A percentile compares a stretch with the other conserved stretches of the same genome.
These are phyloP conservation scores for Zaprionus kolodkinae DNA, from an alignment of 1,140 invertebrate genomes.

Conservation along the genomic window DNA sequence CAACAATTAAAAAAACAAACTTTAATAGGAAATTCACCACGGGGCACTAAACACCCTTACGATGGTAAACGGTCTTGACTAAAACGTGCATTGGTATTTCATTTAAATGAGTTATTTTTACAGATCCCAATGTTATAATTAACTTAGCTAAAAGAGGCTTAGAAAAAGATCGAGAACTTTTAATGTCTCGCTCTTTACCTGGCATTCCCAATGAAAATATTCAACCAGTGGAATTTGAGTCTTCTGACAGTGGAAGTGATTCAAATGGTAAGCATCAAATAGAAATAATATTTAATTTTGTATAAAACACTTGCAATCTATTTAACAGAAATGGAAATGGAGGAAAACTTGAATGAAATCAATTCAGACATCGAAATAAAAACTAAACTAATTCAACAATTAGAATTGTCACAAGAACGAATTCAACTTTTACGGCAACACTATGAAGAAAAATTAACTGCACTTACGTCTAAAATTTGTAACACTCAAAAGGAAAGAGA, in stretches of 20 bases:
- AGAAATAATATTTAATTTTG: not conserved
- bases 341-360: conserved; percentile 91
- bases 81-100: not conserved
- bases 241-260: conserved; percentile 85
- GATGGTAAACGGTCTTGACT: conserved; percentile 46
- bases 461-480: conserved; percentile 94
- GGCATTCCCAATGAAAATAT: conserved; percentile 84
- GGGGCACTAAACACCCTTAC: conserved; percentile 29
- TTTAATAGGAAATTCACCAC: conserved; percentile 23
- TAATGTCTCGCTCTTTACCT: conserved; percentile 72
- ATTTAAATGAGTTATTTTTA: not conserved
- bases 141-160: conserved; percentile 86
- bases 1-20: conserved; percentile 86
- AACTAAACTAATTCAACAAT: conserved; percentile 95
- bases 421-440: conserved; percentile 93
- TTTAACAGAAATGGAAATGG: conserved; percentile 81
- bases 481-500: conserved; percentile 97
- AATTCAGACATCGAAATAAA: conserved; percentile 97
- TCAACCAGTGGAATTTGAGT: conserved; percentile 85
- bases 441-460: conserved; percentile 97
- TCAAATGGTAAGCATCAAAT: conserved; percentile 83
- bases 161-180: conserved; percentile 84
- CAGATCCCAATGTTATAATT: conserved; percentile 81
- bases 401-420: conserved; percentile 94
- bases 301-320: not conserved